A percentile compares a stretch with the other conserved stretches of the same genome.
Conservation (phyloP, 2,888 invertebrate species). For the Calliphora vomitoria region DNA sequence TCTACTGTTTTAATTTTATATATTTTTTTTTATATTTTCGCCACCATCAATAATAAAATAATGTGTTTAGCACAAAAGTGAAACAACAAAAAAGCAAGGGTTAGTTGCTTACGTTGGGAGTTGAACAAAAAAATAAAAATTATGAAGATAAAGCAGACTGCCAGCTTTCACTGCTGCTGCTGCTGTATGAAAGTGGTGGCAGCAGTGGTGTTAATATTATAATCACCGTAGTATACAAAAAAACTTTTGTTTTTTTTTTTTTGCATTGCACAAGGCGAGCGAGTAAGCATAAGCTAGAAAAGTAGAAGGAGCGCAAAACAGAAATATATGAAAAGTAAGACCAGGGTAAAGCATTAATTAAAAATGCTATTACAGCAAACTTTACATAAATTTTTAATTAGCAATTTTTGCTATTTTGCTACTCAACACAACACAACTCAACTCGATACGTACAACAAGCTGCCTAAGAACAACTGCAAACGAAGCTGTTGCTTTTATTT, state of each 20-base stretch:
- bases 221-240: slow-evolving; percentile 62
- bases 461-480: slow-evolving; percentile 37
- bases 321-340: slow-evolving; percentile 49
- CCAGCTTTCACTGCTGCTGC: slow-evolving; percentile 4
- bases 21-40: neutral
- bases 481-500: slow-evolving; percentile 66
- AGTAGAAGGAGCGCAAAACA: slow-evolving; percentile 13
- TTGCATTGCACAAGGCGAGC: slow-evolving; percentile 1
- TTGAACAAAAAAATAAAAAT: slow-evolving; percentile 1
- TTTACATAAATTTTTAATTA: slow-evolving; percentile 84
- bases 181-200: slow-evolving; percentile 3
- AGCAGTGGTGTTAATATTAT: slow-evolving; percentile 70
- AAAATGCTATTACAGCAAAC: slow-evolving; percentile 84
- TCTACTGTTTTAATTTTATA: slow-evolving; percentile 18
- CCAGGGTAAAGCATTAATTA: slow-evolving; percentile 78
- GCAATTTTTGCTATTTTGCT: slow-evolving; percentile 84
- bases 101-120: slow-evolving; percentile 16
- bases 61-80: slow-evolving; percentile 48
- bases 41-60: slow-evolving; percentile 61
- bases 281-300: slow-evolving; percentile 1
- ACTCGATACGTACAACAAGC: slow-evolving; percentile 24
- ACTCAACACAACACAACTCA: slow-evolving; percentile 64
- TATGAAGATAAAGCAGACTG: slow-evolving; percentile 32
- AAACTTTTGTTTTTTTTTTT: neutral
- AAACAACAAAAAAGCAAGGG: slow-evolving; percentile 44